phyloP scores from a whole-genome alignment of 2,888 invertebrate species.

The Phyllotreta striolata region DNA sequence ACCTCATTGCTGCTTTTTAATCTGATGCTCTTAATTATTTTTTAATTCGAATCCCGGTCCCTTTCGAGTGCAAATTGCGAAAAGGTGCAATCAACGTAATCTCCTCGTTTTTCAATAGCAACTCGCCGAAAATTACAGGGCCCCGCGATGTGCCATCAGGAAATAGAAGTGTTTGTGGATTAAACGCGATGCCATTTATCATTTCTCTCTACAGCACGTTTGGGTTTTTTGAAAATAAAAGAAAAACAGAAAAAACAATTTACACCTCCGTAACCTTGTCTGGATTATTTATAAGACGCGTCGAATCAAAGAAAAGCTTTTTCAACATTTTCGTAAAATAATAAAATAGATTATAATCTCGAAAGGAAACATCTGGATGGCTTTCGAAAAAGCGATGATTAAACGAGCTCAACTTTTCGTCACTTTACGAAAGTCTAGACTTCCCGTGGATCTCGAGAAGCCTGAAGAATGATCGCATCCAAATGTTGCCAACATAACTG shows the following conservation, averaged over 20 bases:
- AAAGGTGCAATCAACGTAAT: slow-evolving; percentile 18
- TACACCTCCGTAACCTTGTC: no score
- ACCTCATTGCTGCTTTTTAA: slow-evolving; percentile 27
- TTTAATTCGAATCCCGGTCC: slow-evolving; percentile 35
- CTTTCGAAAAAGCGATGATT: slow-evolving; percentile 14
- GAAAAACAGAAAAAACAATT: no score
- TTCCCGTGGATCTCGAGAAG: slow-evolving; percentile 16
- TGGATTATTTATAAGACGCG: no score
- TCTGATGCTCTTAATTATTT: slow-evolving; percentile 43
- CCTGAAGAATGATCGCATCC: slow-evolving; percentile 46
- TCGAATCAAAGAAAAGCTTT: not conserved
- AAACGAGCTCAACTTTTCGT: slow-evolving; percentile 10
- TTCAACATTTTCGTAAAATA: slow-evolving; percentile 12
- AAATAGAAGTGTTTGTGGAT: slow-evolving; percentile 15
- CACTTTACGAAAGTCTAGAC: slow-evolving; percentile 16
- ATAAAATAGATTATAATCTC: slow-evolving; percentile 13
- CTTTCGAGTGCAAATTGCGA: slow-evolving; percentile 11
- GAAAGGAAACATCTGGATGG: slow-evolving; percentile 12
- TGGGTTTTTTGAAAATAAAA: no score
- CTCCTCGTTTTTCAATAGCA: slow-evolving; percentile 14
- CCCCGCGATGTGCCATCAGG: slow-evolving; percentile 7
- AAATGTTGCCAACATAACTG: slow-evolving; percentile 56
- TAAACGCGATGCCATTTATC: not conserved
- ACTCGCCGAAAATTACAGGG: slow-evolving; percentile 10
- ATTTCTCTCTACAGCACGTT: no score